These are phyloP conservation scores for Mechanitis messenoides DNA, from an alignment of 2,888 invertebrate genomes.

Conservation along the genomic window DNA sequence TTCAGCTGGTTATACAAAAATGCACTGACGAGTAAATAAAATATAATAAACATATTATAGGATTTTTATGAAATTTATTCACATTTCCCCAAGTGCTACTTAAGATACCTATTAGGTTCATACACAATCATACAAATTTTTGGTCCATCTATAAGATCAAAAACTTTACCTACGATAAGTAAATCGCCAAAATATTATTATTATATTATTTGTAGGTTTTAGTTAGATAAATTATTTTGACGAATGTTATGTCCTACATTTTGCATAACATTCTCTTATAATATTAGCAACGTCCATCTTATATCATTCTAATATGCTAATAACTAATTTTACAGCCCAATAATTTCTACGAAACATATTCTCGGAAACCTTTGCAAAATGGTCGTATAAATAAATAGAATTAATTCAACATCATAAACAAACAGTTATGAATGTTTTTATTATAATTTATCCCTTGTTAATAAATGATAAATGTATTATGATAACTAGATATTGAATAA, in stretches of 20 bases:
- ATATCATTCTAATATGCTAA: slow-evolving; percentile 4
- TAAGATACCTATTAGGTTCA: too few relatives aligned
- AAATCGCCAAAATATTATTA: too few relatives aligned
- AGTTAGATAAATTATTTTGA: too few relatives aligned
- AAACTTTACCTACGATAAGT: too few relatives aligned
- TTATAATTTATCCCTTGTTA: slow-evolving; percentile 24
- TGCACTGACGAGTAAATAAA: slow-evolving; percentile 1
- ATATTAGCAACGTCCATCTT: neutral
- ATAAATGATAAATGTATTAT: slow-evolving; percentile 28
- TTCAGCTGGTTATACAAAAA: slow-evolving; percentile 22
- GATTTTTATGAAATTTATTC: too few relatives aligned
- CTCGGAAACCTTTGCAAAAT: slow-evolving; percentile 6
- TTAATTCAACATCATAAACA: slow-evolving; percentile 26
- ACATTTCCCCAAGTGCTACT: too few relatives aligned
- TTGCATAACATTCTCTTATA: neutral
- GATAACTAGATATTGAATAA: slow-evolving; percentile 32
- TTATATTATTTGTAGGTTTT: too few relatives aligned
- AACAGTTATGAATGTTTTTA: slow-evolving; percentile 27
- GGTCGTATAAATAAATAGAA: slow-evolving; percentile 25
- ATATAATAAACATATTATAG: too few relatives aligned
- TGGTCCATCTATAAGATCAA: neutral
- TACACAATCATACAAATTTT: neutral
- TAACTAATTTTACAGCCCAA: slow-evolving; percentile 3
- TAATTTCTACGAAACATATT: slow-evolving; percentile 5
- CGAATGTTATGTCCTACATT: too few relatives aligned